Evolutionary conservation across 2,888 invertebrate species (phyloP), one percentile per base, ranked within the genome.

Genomic region (Ischnus inquisitorius): DNA sequence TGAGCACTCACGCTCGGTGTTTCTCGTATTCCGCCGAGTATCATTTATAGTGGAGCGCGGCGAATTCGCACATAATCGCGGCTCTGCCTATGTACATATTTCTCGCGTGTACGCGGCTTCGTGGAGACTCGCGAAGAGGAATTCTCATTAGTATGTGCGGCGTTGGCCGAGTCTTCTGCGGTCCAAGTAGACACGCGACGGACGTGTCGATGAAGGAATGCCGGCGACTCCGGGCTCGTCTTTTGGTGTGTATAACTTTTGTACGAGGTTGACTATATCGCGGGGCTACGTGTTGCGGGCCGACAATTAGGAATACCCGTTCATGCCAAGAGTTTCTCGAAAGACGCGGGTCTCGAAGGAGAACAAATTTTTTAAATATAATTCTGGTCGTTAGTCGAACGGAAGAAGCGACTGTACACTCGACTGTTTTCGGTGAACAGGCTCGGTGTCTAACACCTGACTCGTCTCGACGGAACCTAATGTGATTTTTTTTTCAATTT

Each of bases 271-370:
- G 54, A 12, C 65, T 41, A 34, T 41, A 34, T 54, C 48, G 46
- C 62, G 64, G 19, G 34, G 62, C 19, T 80, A 83, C 85, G 83
- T 85, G 88, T 83, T 72, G 51, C 78, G 74, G 79, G 78, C 65
- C 64, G 51, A 83, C 85, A 62, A 88, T 87, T 82, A 82, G 84
- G 67, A 83, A 86, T 80, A 85, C 68, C 71, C 74, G 82, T 62
- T 60, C 82, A 68, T 80, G 86, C 76, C 84, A 85, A 88, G 54
- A 48, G 78, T 16, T 43, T 39, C 10, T 28, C 8, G 22, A 25
- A 75, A 34, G 34, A 14, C 34, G n/a, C 54, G 22, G 41, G 19
- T 54, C 54, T 65, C 54, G 22, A 65, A 65, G 54, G 46, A 57
- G 41, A 76, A n/a, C n/a, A 81, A 71, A 71, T 69, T 71, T 65